Percentiles rank a stretch among this genome's conserved stretches.
Evolutionary conservation across 2,113 vertebrate genomes (phyloP).

Genomic region (Thomomys bottae): DNA sequence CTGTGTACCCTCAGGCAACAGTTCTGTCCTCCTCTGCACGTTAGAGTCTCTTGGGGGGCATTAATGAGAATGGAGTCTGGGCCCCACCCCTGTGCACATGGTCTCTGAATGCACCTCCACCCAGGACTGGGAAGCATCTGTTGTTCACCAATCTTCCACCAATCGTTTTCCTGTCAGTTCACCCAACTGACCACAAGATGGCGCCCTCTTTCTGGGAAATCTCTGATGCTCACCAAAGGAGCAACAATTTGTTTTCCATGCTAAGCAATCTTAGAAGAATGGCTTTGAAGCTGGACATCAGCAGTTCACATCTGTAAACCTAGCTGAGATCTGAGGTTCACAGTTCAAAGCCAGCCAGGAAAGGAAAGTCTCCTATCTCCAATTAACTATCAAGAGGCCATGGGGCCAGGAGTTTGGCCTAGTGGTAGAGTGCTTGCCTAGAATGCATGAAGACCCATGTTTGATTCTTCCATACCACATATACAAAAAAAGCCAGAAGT

Average conservation of each 20-base stretch:
- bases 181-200: constrained; percentile 70
- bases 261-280: background rate
- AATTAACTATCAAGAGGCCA: no score
- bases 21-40: background rate
- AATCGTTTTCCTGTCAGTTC: constrained; percentile 44
- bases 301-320: no score
- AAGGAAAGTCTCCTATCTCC: no score
- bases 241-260: constrained; percentile 28
- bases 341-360: no score
- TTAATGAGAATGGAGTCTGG: background rate
- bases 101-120: background rate
- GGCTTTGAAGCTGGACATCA: background rate
- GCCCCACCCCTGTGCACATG: background rate
- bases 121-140: background rate
- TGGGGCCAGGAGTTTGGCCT: no score
- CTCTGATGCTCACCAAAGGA: background rate
- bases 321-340: no score
- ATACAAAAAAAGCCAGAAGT: no score
- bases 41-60: background rate
- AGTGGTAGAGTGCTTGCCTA: no score
- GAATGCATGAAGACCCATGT: no score
- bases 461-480: no score
- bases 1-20: background rate
- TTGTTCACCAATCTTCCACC: background rate
- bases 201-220: constrained; percentile 62